phyloP scores from a whole-genome alignment of 1,140 invertebrate species.

The Drosophila pseudoananassae region DNA sequence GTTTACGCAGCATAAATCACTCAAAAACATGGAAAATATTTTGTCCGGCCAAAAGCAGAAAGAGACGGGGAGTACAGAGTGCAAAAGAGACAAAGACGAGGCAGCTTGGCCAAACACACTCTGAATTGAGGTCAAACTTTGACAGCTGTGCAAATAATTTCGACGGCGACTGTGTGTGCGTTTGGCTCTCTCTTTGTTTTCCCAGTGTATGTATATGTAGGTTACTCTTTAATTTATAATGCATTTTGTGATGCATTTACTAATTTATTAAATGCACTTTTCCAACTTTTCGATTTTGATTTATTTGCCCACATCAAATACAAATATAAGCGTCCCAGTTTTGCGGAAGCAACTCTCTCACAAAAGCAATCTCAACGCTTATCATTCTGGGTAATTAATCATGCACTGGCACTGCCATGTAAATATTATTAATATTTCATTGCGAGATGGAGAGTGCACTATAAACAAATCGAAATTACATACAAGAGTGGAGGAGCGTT shows the following conservation, averaged over 20 bases:
- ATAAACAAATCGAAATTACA: slow-evolving; percentile 48
- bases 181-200: slow-evolving; percentile 31
- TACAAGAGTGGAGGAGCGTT: neutral
- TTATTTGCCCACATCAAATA: slow-evolving; percentile 64
- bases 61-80: neutral
- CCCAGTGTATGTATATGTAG: slow-evolving; percentile 18
- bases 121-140: slow-evolving; percentile 78
- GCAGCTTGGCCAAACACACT: slow-evolving; percentile 21
- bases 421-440: slow-evolving; percentile 64
- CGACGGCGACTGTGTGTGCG: slow-evolving; percentile 38
- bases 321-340: slow-evolving; percentile 64
- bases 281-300: slow-evolving; percentile 41
- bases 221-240: slow-evolving; percentile 67
- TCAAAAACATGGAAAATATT: slow-evolving; percentile 69
- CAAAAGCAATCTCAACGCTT: slow-evolving; percentile 41
- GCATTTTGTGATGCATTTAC: slow-evolving; percentile 72
- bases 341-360: slow-evolving; percentile 57
- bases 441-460: slow-evolving; percentile 38
- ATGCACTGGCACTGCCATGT: slow-evolving; percentile 27
- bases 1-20: slow-evolving; percentile 65
- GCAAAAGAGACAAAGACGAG: slow-evolving; percentile 3
- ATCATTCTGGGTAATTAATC: slow-evolving; percentile 49
- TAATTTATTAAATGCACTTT: slow-evolving; percentile 80
- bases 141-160: slow-evolving; percentile 83
- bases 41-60: slow-evolving; percentile 4